phyloP scores from a whole-genome alignment of 2,797 vertebrate species.

The Anabas testudineus region DNA sequence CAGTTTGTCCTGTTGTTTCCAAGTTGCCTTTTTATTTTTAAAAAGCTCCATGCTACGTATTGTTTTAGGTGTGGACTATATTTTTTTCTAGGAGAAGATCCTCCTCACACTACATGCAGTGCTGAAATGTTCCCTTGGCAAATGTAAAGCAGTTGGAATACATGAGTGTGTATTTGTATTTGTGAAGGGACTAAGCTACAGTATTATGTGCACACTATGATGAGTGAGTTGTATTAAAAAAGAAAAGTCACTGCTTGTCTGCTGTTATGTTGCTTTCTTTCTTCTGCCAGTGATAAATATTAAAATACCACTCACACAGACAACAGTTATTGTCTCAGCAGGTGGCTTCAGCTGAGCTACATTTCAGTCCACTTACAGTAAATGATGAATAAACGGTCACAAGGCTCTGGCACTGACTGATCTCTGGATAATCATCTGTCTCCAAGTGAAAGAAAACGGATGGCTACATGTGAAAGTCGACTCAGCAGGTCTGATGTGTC shows the following conservation, averaged over 20 bases:
- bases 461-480: constrained; percentile 1
- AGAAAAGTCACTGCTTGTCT: no score
- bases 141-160: constrained; percentile 46
- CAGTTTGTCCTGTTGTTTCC: constrained; percentile 49
- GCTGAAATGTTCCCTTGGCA: constrained; percentile 45
- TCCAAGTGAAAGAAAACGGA: neutral
- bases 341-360: neutral
- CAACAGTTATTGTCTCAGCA: constrained; percentile 1
- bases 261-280: constrained; percentile 68
- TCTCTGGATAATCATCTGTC: neutral
- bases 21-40: constrained; percentile 55
- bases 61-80: constrained; percentile 26
- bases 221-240: constrained; percentile 68
- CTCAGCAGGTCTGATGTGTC: constrained; percentile 9
- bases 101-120: constrained; percentile 54
- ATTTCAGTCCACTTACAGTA: neutral
- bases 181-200: constrained; percentile 71
- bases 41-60: constrained; percentile 20
- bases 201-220: constrained; percentile 75
- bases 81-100: neutral
- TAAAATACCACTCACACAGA: constrained; percentile 64
- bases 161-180: constrained; percentile 23
- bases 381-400: neutral
- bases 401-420: constrained; percentile 1
- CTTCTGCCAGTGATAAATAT: constrained; percentile 58